Percentiles rank a stretch among this genome's conserved stretches.
Conservation (phyloP, 2,797 vertebrate genomes). For the Peromyscus attwateri region DNA sequence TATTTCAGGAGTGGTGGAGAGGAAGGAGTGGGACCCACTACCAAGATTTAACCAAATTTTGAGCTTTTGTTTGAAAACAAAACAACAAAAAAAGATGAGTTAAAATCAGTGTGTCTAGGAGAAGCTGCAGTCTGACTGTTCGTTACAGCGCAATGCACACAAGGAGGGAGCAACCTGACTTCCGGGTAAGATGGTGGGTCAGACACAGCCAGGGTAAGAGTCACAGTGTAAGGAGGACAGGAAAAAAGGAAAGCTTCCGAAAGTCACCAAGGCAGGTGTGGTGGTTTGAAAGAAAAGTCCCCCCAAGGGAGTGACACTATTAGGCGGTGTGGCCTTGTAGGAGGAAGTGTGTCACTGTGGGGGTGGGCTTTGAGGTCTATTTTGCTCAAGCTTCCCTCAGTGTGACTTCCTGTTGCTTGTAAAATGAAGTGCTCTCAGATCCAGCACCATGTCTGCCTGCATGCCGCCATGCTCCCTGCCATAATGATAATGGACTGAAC, state of each 20-base stretch:
- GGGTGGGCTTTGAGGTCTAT: background rate
- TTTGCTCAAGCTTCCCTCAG: background rate
- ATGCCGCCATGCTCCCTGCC: background rate
- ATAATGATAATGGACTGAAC: background rate
- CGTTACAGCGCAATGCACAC: background rate
- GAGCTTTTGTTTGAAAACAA: constrained; percentile 47
- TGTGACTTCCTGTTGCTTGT: background rate
- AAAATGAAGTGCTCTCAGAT: background rate
- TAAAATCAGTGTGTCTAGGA: background rate
- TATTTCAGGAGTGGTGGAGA: background rate
- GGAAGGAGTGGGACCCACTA: background rate
- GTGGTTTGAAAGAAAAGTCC: background rate
- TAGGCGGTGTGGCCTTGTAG: background rate
- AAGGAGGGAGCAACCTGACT: background rate
- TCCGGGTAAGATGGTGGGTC: background rate
- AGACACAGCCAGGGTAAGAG: background rate
- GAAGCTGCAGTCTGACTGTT: background rate
- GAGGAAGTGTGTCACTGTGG: background rate
- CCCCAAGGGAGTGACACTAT: background rate
- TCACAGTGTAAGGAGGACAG: background rate
- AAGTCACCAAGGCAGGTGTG: too few species aligned
- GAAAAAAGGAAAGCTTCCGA: background rate
- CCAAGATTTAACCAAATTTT: background rate
- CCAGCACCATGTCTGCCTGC: background rate
- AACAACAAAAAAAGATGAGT: background rate